Conservation (phyloP, 2,888 invertebrate species). For the Merodon equestris region DNA sequence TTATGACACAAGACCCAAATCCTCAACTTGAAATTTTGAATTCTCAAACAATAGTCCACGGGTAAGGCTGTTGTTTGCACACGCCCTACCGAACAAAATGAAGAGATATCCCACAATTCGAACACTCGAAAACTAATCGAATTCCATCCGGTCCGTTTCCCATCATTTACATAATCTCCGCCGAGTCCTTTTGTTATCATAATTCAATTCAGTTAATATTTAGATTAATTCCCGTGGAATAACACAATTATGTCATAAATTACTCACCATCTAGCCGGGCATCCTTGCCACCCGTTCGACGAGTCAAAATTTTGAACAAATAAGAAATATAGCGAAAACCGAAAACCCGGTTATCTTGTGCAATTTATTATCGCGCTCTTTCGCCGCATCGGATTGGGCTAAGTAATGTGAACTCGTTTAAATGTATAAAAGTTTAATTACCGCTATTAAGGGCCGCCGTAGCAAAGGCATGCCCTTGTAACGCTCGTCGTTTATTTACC, state of each 20-base stretch:
- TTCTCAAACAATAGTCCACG: conserved; percentile 37
- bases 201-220: conserved; percentile 65
- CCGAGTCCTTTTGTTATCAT: conserved; percentile 58
- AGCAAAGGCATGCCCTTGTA: conserved; percentile 30
- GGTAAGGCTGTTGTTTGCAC: conserved; percentile 36
- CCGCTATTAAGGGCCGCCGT: conserved; percentile 40
- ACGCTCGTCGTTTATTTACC: conserved; percentile 15
- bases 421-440: conserved; percentile 66
- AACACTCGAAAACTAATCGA: conserved; percentile 60
- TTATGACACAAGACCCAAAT: conserved; percentile 42
- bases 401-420: conserved; percentile 62
- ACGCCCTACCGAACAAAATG: conserved; percentile 14
- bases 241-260: conserved; percentile 64
- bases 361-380: conserved; percentile 46
- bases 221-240: conserved; percentile 59
- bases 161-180: conserved; percentile 63
- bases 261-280: conserved; percentile 11
- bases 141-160: conserved; percentile 63
- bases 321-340: conserved; percentile 29
- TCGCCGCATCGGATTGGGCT: conserved; percentile 26
- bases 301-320: conserved; percentile 20
- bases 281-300: conserved; percentile 8
- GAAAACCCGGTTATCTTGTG: conserved; percentile 46
- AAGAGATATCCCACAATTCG: conserved; percentile 23
- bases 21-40: conserved; percentile 31